Base-by-base conservation (phyloP, 1,140 invertebrate species). In the Drosophila nannoptera region DNA sequence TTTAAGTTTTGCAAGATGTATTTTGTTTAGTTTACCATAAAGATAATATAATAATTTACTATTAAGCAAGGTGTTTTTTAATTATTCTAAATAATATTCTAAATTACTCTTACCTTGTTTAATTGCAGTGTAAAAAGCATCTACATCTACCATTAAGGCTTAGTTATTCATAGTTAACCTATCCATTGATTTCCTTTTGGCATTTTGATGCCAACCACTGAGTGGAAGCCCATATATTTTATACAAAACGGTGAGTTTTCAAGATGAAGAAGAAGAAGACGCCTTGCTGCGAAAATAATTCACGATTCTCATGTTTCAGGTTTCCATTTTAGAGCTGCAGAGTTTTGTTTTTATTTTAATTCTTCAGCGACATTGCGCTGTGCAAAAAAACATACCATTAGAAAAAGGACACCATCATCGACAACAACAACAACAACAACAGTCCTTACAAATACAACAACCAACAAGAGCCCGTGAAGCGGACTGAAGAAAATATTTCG, bases 91-190 rank as follows among this genome's bases (percentile, higher is more conserved):
- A 36, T 4, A 38, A 38, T 11, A 2, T 36, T 36, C 35, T 36
- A 35, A 35, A 35, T 35, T 42, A 12, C n/a, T 42, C 12, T 42
- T n/a, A 43, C 22, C 0, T 11, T 7, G 35, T 75, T 29, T 55
- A 61, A 65, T 83, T 83, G 45, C 80, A 83, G 80, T 83, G 80
- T 83, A 83, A 83, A 83, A 83, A 83, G 76, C 81, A 86, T 76
- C 74, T 56, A 84, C 64, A 76, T 75, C 58, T 83, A 83, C 69
- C 63, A 84, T 84, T 83, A 83, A 83, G 80, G 80, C 72, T 76
- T 77, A 83, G 80, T 86, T 83, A 14, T 73, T 84, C 73, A 76
- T 83, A 83, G 81, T 86, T 83, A 84, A 76, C 74, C 59, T 69
- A 31, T 55, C 62, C 50, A 75, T 78, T 83, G 68, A 77, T 80